Base-by-base conservation (phyloP, 2,888 invertebrate genomes). In the Diarsia dahlii region DNA sequence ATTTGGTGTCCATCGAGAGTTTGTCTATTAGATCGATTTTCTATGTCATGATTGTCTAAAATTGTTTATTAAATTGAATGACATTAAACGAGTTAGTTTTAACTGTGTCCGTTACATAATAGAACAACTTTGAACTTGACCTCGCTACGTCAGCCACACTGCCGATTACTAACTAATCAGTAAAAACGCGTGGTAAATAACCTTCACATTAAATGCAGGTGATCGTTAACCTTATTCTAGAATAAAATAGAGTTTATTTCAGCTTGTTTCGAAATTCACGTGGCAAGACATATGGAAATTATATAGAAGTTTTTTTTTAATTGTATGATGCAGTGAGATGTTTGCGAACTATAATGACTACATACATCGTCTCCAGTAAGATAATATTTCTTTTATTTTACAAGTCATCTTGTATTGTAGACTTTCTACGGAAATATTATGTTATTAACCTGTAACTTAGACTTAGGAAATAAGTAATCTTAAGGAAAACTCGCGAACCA, bases 81-180 rank as follows among this genome's bases (percentile, higher is more conserved):
- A 28, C 28, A 28, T 28, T 28, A 28, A 39, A 39, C 39, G 8
- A 39, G 8, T 39, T 39, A 39, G 39, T 8, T 39, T 39, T 6
- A 8, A 48, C 12, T 48, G n/a, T 10, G 45, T 46, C 10, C 65
- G 3, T 52, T 67, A 67, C 0, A 13, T 54, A 54, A 78, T 9
- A 20, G 1, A 10, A 56, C 45, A 34, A 58, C 39, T 84, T 63
- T 82, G 84, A 83, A 79, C 82, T 79, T 83, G 74, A 66, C 71
- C 69, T 46, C 10, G 6, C 56, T 28, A 28, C 4, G 13, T 48
- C n/a, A 39, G 15, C 5, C 9, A 23, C 68, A 28, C 1, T 48
- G 67, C 12, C 63, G 50, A 74, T 78, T 60, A 74, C 39, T 23
- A 23, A 3, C 5, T 34, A 56, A 80, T 71, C 46, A 15, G 23